phyloP scores from a whole-genome alignment of 1,140 invertebrate species.

The Mylabris phalerata region DNA sequence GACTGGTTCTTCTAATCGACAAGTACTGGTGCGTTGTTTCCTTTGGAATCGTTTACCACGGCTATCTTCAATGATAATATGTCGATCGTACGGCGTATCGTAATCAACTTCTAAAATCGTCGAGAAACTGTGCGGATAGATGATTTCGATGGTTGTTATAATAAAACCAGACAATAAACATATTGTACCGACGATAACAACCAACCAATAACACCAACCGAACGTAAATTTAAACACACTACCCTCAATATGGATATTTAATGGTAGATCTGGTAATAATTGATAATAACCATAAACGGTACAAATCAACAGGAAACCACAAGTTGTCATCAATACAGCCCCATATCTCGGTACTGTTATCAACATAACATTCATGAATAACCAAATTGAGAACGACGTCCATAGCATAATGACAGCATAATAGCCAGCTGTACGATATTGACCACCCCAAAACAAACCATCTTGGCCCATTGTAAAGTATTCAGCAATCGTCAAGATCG shows the following conservation, averaged over 20 bases:
- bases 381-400: slow-evolving; percentile 83
- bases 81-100: slow-evolving; percentile 86
- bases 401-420: slow-evolving; percentile 86
- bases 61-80: slow-evolving; percentile 86
- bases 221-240: slow-evolving; percentile 71
- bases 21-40: slow-evolving; percentile 49
- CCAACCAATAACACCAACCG: slow-evolving; percentile 92
- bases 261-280: slow-evolving; percentile 70
- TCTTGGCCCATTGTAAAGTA: slow-evolving; percentile 94
- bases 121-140: slow-evolving; percentile 86
- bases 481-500: slow-evolving; percentile 92
- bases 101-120: slow-evolving; percentile 91
- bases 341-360: slow-evolving; percentile 90
- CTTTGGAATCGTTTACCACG: slow-evolving; percentile 62
- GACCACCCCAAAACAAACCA: slow-evolving; percentile 92
- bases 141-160: slow-evolving; percentile 73
- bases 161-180: slow-evolving; percentile 68
- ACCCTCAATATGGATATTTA: slow-evolving; percentile 80
- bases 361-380: slow-evolving; percentile 86
- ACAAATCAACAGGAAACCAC: slow-evolving; percentile 66
- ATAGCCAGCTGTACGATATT: slow-evolving; percentile 90
- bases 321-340: slow-evolving; percentile 78
- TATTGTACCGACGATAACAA: slow-evolving; percentile 70
- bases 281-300: slow-evolving; percentile 79
- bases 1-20: slow-evolving; percentile 54